Base-by-base conservation (phyloP, 37 sponge, comb jelly and placozoan species). In the Crambe crambe region DNA sequence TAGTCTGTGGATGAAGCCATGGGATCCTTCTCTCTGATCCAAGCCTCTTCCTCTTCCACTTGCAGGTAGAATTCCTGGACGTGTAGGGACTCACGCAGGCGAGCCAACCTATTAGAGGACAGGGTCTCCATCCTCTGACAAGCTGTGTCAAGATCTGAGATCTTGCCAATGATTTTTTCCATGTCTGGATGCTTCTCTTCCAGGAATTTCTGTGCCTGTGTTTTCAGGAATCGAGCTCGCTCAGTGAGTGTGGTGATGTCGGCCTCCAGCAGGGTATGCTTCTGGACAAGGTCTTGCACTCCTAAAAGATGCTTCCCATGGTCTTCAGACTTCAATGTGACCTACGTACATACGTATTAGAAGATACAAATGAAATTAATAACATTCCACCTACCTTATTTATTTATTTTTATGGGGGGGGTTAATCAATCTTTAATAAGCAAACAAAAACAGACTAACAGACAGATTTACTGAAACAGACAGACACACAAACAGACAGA, bases 21-120 rank as follows among this genome's bases (percentile, higher is more conserved):
- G 9, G 86, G 92, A 54, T 96, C 97, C 63, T 90, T 96, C 85
- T 94, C 95, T 59, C 81, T 81, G 35, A 96, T 89, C 99, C 99
- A 98, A 3, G 87, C 77, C 76, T 94, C 96, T 80, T 98, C 96
- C 42, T 95, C 91, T 42, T 98, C 99, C 27, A 86, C 96, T 40
- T 87, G 81, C 22, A 91, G 68, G 78, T 87, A 89, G 68, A 96
- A 98, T 81, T 93, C 91, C 56, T 94, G 97, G 29, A 98, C 90
- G 25, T 77, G 82, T 0, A 87, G 85, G 27, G 88, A 87, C 68
- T 92, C 92, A 54, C 76, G 64, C 30, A 91, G 85, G 37, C 75
- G 42, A 1, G 72, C 39, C 21, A 69, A 72, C 25, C 90, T 31
- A 18, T 73, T 51, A 6, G 56, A 36, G 3, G 84, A 63, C 30